phyloP scores from a whole-genome alignment of 2,113 vertebrate genomes.

The Orcinus orca region DNA sequence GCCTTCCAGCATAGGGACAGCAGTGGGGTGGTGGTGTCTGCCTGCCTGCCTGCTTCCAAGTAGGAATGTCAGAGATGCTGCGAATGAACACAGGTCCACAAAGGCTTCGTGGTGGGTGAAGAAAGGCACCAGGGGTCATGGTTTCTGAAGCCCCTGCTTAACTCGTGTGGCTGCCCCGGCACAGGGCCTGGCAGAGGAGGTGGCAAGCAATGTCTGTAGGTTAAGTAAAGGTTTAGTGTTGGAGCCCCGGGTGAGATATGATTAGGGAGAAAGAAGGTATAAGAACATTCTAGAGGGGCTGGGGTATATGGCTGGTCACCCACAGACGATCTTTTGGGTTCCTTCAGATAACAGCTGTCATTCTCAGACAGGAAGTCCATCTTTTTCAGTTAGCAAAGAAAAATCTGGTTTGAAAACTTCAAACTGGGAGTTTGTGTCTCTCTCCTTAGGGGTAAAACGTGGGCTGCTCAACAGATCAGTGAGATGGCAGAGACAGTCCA shows the following conservation, averaged over 20 bases:
- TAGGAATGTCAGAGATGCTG: background rate
- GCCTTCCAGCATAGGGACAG: background rate
- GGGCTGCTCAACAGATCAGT: background rate
- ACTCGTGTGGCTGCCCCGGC: background rate
- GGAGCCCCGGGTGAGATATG: accelerated
- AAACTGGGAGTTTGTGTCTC: background rate
- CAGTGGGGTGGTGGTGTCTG: accelerated
- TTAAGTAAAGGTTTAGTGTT: background rate
- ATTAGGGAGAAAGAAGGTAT: background rate
- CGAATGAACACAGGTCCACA: accelerated
- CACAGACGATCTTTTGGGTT: background rate
- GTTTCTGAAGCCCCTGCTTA: background rate
- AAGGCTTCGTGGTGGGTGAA: no score
- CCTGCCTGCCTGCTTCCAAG: no score
- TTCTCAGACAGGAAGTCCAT: background rate
- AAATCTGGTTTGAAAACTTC: background rate
- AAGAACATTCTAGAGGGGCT: background rate
- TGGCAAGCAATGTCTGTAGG: background rate
- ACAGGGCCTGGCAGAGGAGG: background rate
- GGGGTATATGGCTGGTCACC: accelerated
- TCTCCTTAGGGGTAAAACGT: background rate
- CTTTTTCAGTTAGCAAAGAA: background rate
- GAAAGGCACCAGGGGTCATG: accelerated
- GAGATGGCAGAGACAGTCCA: background rate
- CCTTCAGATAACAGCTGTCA: accelerated